A percentile compares a stretch with the other conserved stretches of the same genome.
These are phyloP conservation scores for Rhysida immarginata DNA, from an alignment of 1,140 invertebrate species.

Conservation along the genomic window DNA sequence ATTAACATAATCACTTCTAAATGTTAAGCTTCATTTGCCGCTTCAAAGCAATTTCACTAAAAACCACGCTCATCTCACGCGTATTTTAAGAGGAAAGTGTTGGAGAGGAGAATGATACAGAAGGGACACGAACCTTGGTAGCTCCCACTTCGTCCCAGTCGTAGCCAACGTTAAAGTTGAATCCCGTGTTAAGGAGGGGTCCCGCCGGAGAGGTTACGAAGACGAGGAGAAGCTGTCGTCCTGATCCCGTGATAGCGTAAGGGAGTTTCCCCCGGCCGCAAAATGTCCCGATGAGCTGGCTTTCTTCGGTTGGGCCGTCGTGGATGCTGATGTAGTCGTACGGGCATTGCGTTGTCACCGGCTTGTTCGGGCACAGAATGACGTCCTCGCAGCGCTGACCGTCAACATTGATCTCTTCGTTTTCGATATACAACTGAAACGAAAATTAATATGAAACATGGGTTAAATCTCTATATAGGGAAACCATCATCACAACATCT, in stretches of 20 bases:
- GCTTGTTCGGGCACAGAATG: slow-evolving; percentile 83
- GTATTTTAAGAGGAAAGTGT: no score
- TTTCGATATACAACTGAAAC: slow-evolving; percentile 59
- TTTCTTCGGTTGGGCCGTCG: slow-evolving; percentile 72
- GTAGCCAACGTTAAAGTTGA: slow-evolving; percentile 52
- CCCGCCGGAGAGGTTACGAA: slow-evolving; percentile 76
- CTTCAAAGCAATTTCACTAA: no score
- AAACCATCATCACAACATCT: no score
- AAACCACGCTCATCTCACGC: no score
- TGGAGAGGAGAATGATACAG: no score
- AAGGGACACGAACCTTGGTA: no score
- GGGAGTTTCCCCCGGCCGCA: slow-evolving; percentile 88
- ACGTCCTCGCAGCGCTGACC: slow-evolving; percentile 85
- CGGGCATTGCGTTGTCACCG: slow-evolving; percentile 61
- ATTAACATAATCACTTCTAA: no score
- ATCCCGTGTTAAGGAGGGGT: slow-evolving; percentile 73
- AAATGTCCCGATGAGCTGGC: slow-evolving; percentile 73
- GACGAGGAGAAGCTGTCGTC: slow-evolving; percentile 73
- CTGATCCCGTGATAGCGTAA: slow-evolving; percentile 82
- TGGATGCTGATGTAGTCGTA: slow-evolving; percentile 79
- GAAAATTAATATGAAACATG: background rate
- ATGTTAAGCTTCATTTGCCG: no score
- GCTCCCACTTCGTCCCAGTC: no score
- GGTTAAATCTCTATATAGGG: background rate
- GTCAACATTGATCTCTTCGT: slow-evolving; percentile 84